phyloP scores from a whole-genome alignment of 2,888 invertebrate genomes.

The Caenorhabditis uteleia region DNA sequence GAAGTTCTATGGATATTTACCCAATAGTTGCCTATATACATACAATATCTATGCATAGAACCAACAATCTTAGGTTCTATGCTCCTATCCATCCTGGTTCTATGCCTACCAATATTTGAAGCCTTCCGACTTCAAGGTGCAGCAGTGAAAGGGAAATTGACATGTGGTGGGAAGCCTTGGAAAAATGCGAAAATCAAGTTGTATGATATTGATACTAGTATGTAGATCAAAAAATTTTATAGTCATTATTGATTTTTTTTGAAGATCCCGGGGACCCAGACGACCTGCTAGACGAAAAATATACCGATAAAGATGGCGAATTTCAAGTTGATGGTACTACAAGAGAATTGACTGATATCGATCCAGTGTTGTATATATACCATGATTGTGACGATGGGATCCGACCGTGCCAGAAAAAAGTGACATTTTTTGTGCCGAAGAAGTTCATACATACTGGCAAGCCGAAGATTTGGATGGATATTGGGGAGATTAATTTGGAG shows the following conservation, averaged over 20 bases:
- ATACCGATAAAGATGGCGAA: constrained; percentile 46
- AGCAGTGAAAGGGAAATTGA: constrained; percentile 48
- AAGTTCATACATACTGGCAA: constrained; percentile 48
- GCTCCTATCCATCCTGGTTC: too few species aligned
- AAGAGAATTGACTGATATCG: constrained; percentile 53
- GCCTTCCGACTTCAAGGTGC: constrained; percentile 51
- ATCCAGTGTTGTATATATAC: constrained; percentile 52
- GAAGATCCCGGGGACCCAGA: constrained; percentile 54
- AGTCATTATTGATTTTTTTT: too few species aligned
- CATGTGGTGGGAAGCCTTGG: constrained; percentile 41
- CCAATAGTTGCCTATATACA: too few species aligned
- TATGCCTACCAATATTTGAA: too few species aligned
- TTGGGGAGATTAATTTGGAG: constrained; percentile 46
- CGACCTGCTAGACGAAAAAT: constrained; percentile 52
- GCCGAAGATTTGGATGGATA: constrained; percentile 38
- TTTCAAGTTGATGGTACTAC: constrained; percentile 45
- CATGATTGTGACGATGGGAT: constrained; percentile 59
- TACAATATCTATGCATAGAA: background rate
- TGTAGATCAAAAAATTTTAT: background rate
- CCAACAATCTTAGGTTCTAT: background rate
- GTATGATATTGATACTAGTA: constrained; percentile 53
- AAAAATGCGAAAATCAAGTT: constrained; percentile 52
- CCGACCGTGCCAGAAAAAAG: constrained; percentile 51
- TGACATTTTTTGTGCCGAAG: constrained; percentile 46
- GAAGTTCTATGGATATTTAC: background rate